phyloP scores from a whole-genome alignment of 2,113 vertebrate genomes.

The Chloebia gouldiae region DNA sequence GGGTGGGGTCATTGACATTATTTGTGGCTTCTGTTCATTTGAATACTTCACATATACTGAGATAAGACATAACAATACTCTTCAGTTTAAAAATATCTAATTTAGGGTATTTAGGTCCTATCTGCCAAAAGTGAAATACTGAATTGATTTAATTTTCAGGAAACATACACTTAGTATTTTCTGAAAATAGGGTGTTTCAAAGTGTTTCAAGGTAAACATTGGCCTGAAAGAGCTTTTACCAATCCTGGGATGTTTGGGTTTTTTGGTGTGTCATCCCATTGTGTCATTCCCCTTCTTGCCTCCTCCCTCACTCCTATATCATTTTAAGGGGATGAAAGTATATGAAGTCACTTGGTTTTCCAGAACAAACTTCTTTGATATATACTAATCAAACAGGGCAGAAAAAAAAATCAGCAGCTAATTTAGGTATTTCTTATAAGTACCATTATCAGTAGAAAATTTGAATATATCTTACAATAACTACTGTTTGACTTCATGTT shows the following conservation, averaged over 20 bases:
- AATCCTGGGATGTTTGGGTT: not conserved
- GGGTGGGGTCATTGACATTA: not conserved
- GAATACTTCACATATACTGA: not conserved
- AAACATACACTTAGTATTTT: not conserved
- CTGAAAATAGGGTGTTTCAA: not conserved
- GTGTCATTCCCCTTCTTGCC: not conserved
- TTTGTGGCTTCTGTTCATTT: not conserved
- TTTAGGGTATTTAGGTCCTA: not conserved
- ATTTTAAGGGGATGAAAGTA: not conserved
- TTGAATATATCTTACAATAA: not conserved
- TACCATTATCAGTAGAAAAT: not conserved
- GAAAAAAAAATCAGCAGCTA: not conserved
- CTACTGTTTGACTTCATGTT: not conserved
- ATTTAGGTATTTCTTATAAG: not conserved
- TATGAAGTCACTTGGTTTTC: not conserved
- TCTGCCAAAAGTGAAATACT: not conserved
- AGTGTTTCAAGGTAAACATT: not conserved
- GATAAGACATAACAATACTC: not conserved
- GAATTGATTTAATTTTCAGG: not conserved
- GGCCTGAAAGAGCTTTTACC: not conserved
- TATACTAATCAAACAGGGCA: not conserved
- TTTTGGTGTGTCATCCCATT: not conserved
- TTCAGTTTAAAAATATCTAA: not conserved
- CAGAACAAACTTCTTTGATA: not conserved
- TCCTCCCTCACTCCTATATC: accelerated